phyloP scores from a whole-genome alignment of 2,113 vertebrate species.

The Typhlomys cinereus region DNA sequence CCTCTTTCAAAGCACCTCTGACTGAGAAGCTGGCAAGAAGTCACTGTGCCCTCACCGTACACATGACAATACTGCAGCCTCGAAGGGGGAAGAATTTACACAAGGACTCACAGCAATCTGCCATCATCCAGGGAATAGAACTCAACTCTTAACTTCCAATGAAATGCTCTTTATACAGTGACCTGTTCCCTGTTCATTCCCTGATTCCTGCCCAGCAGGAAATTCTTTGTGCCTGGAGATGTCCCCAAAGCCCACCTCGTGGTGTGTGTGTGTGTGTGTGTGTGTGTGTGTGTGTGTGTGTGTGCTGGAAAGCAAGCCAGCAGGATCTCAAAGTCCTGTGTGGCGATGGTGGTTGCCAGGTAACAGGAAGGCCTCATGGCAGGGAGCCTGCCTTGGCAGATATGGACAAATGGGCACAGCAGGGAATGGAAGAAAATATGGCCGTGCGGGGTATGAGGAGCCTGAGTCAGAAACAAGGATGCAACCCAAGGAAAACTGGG shows the following conservation, averaged over 20 bases:
- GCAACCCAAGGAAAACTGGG: not conserved
- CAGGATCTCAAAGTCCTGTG: conserved; percentile 70
- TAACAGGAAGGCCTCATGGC: conserved; percentile 81
- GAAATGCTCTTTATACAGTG: not conserved
- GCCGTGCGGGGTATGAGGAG: not conserved
- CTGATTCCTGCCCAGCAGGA: not conserved
- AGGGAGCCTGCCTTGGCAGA: conserved; percentile 77
- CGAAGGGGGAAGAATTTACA: not conserved
- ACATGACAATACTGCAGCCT: not conserved
- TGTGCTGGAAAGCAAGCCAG: conserved; percentile 18
- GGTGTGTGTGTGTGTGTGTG: not conserved
- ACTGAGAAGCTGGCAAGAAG: not conserved
- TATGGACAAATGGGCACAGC: conserved; percentile 74
- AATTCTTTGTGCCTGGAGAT: not conserved
- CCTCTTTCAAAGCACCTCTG: not conserved
- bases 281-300: not conserved
- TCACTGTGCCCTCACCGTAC: accelerated
- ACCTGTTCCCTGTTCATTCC: no score
- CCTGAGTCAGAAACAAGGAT: not conserved
- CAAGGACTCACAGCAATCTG: not conserved
- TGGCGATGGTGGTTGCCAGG: conserved; percentile 83
- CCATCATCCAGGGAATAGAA: no score
- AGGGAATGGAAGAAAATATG: not conserved
- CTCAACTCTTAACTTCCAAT: not conserved
- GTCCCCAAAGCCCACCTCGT: not conserved